phyloP scores from a whole-genome alignment of 2,888 invertebrate genomes.

The Tyria jacobaeae region DNA sequence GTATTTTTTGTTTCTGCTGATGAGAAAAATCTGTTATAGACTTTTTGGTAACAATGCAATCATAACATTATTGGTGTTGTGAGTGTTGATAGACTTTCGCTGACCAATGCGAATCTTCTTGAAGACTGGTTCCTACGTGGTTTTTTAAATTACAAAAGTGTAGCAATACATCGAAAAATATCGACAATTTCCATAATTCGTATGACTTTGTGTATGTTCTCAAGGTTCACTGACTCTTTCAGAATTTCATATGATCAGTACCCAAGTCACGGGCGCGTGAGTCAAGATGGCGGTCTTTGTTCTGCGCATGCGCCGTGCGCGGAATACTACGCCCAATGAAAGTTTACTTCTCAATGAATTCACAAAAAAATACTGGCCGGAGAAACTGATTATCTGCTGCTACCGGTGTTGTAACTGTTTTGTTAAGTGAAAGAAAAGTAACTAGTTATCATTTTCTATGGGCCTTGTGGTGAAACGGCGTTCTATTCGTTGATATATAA shows the following conservation, averaged over 20 bases:
- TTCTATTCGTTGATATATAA: too few species aligned
- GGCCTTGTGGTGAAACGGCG: conserved; percentile 10
- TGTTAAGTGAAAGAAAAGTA: conserved; percentile 26
- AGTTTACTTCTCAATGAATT: conserved; percentile 48
- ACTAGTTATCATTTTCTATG: conserved; percentile 1
- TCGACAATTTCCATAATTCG: conserved; percentile 7
- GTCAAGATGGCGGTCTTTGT: conserved; percentile 45
- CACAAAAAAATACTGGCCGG: conserved; percentile 37
- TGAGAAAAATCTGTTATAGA: too few species aligned
- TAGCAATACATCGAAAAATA: too few species aligned
- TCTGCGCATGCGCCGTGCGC: conserved; percentile 32
- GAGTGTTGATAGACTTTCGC: too few species aligned
- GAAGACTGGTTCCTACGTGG: too few species aligned
- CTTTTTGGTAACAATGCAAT: too few species aligned
- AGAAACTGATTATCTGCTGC: conserved; percentile 38
- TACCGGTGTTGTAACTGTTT: conserved; percentile 30
- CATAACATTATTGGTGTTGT: too few species aligned
- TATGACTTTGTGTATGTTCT: conserved; percentile 22
- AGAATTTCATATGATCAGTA: conserved; percentile 51
- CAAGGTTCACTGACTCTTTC: conserved; percentile 51
- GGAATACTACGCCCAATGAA: conserved; percentile 49
- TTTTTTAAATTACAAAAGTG: too few species aligned
- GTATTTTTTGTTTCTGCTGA: too few species aligned
- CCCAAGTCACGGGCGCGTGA: conserved; percentile 47
- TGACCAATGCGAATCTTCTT: too few species aligned